phyloP scores from a whole-genome alignment of 2,888 invertebrate species.

The Lycocerus yunnanus region DNA sequence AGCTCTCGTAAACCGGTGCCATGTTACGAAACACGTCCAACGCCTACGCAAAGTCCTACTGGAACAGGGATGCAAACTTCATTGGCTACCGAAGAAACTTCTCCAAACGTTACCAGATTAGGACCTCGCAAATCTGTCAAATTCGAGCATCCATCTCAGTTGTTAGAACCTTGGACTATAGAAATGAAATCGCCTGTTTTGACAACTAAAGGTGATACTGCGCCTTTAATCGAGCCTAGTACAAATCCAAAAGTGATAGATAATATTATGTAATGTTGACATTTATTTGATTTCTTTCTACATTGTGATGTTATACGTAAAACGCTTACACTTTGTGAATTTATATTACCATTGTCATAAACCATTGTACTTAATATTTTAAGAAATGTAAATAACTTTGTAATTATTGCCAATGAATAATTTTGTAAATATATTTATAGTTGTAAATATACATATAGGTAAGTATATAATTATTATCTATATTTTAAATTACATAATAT shows the following conservation, averaged over 20 bases:
- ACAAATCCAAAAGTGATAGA: conserved; percentile 10
- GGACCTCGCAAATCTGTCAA: conserved; percentile 71
- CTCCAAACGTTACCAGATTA: conserved; percentile 56
- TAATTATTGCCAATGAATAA: not conserved
- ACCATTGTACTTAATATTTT: not conserved
- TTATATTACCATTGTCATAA: not conserved
- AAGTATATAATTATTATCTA: too few species aligned
- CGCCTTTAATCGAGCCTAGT: conserved; percentile 27
- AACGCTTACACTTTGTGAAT: not conserved
- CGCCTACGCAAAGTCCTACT: conserved; percentile 61
- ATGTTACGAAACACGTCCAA: conserved; percentile 59
- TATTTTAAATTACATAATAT: not conserved
- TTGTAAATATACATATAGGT: not conserved
- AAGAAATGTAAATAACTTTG: not conserved
- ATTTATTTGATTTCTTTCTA: not conserved
- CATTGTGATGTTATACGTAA: not conserved
- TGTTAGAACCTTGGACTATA: conserved; percentile 51
- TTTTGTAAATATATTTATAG: not conserved
- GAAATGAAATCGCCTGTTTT: conserved; percentile 41
- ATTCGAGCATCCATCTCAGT: conserved; percentile 60
- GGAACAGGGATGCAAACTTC: conserved; percentile 53
- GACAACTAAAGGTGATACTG: conserved; percentile 26
- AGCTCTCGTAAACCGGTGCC: conserved; percentile 53
- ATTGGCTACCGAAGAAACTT: conserved; percentile 52
- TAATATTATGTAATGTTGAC: conserved; percentile 7